Percentiles rank a stretch among this genome's conserved stretches.
Conservation (phyloP, 1,140 invertebrate species). For the Atopsyche davidsoni region DNA sequence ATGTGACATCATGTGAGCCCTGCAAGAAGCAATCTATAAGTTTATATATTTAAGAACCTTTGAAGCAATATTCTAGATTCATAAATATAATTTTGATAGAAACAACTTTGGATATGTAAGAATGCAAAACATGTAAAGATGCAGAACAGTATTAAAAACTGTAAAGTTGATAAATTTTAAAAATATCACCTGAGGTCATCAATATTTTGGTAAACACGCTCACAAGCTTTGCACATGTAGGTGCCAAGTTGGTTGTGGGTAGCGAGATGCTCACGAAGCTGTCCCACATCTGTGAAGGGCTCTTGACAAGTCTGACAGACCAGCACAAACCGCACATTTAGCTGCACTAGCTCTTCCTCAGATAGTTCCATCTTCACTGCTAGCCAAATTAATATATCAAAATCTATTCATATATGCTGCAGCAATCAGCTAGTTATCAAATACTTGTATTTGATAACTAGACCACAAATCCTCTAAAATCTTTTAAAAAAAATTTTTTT, state of each 20-base stretch:
- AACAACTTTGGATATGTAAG: no score
- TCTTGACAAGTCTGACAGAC: constrained; percentile 36
- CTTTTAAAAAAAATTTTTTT: no score
- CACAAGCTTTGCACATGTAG: constrained; percentile 27
- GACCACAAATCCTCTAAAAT: no score
- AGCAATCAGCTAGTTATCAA: no score
- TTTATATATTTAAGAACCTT: neutral
- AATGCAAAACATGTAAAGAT: no score
- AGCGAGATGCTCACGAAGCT: constrained; percentile 31
- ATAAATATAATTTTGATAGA: neutral
- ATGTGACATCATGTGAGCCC: constrained; percentile 24
- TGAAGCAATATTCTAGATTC: neutral
- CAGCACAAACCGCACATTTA: constrained; percentile 28
- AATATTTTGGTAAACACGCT: constrained; percentile 30
- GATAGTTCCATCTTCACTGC: constrained; percentile 13
- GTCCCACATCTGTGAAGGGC: constrained; percentile 32
- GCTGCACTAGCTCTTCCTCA: constrained; percentile 15
- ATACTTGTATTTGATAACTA: no score
- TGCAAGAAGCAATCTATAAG: constrained; percentile 1
- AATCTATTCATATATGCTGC: no score
- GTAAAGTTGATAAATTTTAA: no score
- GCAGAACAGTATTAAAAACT: no score
- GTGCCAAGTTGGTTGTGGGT: constrained; percentile 25
- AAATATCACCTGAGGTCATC: constrained; percentile 24
- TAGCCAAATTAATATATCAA: no score